Conservation (phyloP, 2,888 invertebrate species). For the Dynastes hyllus region DNA sequence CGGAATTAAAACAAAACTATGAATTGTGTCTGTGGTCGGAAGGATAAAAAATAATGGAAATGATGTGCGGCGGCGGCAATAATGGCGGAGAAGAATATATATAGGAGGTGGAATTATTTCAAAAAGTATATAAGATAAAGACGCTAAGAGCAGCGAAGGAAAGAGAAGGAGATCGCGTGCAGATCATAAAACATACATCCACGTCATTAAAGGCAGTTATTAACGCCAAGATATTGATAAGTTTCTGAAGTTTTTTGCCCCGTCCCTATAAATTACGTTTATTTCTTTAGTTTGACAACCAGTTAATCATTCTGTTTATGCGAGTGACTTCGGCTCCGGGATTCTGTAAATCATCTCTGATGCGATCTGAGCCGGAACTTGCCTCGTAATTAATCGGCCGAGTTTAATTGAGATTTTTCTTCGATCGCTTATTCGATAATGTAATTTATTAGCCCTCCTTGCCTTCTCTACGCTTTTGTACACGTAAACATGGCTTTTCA, state of each 20-base stretch:
- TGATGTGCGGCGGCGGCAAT: slow-evolving; percentile 30
- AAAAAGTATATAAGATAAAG: slow-evolving; percentile 40
- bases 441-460: slow-evolving; percentile 64
- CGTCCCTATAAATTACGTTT: slow-evolving; percentile 71
- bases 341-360: slow-evolving; percentile 68
- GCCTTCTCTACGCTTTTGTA: slow-evolving; percentile 58
- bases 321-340: slow-evolving; percentile 68
- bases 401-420: slow-evolving; percentile 70
- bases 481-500: slow-evolving; percentile 35
- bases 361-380: slow-evolving; percentile 67
- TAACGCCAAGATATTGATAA: slow-evolving; percentile 71
- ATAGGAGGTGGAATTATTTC: slow-evolving; percentile 30
- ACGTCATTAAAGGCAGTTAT: slow-evolving; percentile 71
- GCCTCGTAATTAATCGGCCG: slow-evolving; percentile 69
- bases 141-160: not conserved
- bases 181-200: slow-evolving; percentile 68
- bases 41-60: slow-evolving; percentile 39
- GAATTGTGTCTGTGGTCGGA: slow-evolving; percentile 13
- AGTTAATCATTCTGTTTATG: slow-evolving; percentile 71
- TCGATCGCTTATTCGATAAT: slow-evolving; percentile 67
- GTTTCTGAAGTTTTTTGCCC: slow-evolving; percentile 69
- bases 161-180: slow-evolving; percentile 57
- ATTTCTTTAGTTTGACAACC: slow-evolving; percentile 71
- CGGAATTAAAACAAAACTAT: slow-evolving; percentile 29
- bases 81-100: slow-evolving; percentile 6